phyloP scores from a whole-genome alignment of 2,797 vertebrate species.

The Diglossa cyanea region DNA sequence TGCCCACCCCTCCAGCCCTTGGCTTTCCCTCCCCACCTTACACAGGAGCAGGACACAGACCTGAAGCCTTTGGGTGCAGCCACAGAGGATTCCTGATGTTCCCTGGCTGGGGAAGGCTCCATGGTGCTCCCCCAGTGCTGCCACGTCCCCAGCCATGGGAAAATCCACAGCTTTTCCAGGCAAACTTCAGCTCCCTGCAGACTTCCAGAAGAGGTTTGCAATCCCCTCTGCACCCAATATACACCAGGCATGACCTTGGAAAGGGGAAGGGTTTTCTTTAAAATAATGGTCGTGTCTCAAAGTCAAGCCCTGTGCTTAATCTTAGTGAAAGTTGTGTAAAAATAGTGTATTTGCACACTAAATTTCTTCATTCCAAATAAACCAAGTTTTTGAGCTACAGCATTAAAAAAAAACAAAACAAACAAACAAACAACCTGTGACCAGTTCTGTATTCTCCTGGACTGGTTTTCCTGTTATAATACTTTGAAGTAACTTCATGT shows the following conservation, averaged over 20 bases:
- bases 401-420: not conserved
- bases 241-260: not conserved
- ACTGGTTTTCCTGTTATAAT: not conserved
- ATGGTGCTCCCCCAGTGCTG: fast-evolving
- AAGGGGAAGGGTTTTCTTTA: not conserved
- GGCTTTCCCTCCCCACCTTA: fast-evolving
- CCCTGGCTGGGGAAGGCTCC: not conserved
- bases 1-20: not conserved
- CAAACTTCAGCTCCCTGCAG: not conserved
- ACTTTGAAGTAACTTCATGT: not conserved
- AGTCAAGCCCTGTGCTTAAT: not conserved
- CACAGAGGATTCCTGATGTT: fast-evolving
- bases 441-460: not conserved
- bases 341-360: not conserved
- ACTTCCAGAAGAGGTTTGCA: not conserved
- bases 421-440: not conserved
- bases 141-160: fast-evolving
- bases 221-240: fast-evolving
- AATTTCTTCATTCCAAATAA: not conserved
- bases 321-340: not conserved
- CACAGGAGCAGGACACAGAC: not conserved
- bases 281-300: not conserved
- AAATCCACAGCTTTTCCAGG: fast-evolving
- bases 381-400: not conserved
- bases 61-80: fast-evolving